Base-by-base conservation (phyloP, 2,113 vertebrate species). In the Thermophis baileyi region DNA sequence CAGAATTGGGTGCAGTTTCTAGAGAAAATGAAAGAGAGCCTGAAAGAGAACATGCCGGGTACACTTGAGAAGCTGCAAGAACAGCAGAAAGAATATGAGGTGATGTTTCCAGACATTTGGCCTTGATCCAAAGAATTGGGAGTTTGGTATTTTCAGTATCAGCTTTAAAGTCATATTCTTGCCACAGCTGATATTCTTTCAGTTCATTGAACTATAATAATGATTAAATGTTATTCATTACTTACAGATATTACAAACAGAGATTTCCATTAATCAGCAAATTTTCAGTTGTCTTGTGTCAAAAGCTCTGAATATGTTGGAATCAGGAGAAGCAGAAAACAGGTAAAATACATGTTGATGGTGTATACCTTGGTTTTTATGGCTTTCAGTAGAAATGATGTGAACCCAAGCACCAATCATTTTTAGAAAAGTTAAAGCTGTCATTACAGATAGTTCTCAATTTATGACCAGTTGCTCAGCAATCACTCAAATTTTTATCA, bases 21-120 rank as follows among this genome's bases (percentile, higher is more conserved):
- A 88, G 98, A 99, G 97, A 98, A 97, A 96, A 97, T 98, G 97
- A 98, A 98, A 95, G 98, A 98, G 89, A 91, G 69, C 0, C 96
- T 99, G 91, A 97, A 97, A 6, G 96, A 95, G 69, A 97, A 98
- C 12, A 93, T 98, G 18, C 96, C 98, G 0, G 96, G 97, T 3
- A 97, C 18, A 0, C 98, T 98, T 92, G 89, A 94, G 7, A 97
- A 97, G 16, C 98, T 99, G 51, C 96, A 97, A 81, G 97, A 98
- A 87, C 98, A 99, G 92, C 99, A 99, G 93, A 97, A 97, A 92
- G 96, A 97, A 0, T 98, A 98, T 93, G 98, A 99, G 98, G 99
- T 99, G 97, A 85, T 60, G 49, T 40, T 4, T 87, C 35, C 87
- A 27, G 91, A 93, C 88, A 46, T 60, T 1, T 88, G 92, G 35